Conservation (phyloP, 1,140 invertebrate genomes). For the Pogonognathellus flavescens region DNA sequence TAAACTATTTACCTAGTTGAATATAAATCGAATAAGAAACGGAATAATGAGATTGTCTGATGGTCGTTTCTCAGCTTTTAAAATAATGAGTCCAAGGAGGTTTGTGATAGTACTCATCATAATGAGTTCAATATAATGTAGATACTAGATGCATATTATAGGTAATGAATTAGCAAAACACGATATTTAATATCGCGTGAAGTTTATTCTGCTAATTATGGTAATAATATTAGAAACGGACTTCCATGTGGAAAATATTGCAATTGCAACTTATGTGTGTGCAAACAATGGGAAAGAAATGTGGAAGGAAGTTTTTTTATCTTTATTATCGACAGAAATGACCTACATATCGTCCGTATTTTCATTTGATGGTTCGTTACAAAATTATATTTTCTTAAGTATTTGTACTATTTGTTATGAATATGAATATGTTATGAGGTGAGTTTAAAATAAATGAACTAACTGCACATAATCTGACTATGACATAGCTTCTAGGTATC, state of each 20-base stretch:
- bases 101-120: background rate
- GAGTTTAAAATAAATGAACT: background rate
- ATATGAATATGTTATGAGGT: background rate
- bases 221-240: too few relatives aligned
- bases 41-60: background rate
- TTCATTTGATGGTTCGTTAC: background rate
- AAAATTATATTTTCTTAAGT: background rate
- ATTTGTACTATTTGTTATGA: background rate
- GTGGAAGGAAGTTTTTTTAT: constrained; percentile 4
- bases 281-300: background rate
- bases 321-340: background rate
- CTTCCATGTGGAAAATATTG: background rate
- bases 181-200: too few relatives aligned
- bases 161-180: too few relatives aligned
- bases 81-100: constrained; percentile 26
- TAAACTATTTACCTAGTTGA: background rate
- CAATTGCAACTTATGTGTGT: background rate
- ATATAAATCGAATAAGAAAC: background rate
- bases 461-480: background rate
- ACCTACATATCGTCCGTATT: background rate
- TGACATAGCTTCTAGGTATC: background rate
- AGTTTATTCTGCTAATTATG: too few relatives aligned
- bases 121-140: too few relatives aligned
- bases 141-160: too few relatives aligned
- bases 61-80: background rate